Percentiles rank a stretch among this genome's conserved stretches.
Evolutionary conservation across 2,113 vertebrate species (phyloP).

Genomic region (Thalassoma bifasciatum): DNA sequence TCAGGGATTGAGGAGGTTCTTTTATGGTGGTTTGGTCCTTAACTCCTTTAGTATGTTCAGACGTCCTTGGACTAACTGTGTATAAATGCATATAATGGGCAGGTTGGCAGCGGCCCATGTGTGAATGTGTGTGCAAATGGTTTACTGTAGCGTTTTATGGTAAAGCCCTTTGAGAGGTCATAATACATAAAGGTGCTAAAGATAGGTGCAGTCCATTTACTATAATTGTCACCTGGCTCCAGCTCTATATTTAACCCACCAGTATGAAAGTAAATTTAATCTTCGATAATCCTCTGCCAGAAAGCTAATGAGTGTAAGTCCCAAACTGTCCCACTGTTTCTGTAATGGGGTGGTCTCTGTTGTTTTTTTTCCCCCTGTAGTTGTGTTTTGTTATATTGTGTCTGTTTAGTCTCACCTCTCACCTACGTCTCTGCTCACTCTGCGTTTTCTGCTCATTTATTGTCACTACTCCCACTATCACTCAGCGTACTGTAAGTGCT

Average conservation of each 20-base stretch:
- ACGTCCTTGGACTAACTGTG: neutral
- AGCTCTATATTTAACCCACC: neutral
- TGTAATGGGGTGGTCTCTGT: slow-evolving; percentile 24
- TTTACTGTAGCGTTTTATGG: neutral
- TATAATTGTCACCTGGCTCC: neutral
- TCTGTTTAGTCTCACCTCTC: slow-evolving; percentile 17
- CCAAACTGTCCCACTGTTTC: slow-evolving; percentile 15
- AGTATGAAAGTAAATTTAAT: neutral
- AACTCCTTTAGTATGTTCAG: neutral
- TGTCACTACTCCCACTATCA: slow-evolving; percentile 51
- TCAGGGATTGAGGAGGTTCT: neutral
- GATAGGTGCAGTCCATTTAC: neutral
- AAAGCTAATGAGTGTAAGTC: slow-evolving; percentile 19
- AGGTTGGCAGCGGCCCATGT: too few species aligned
- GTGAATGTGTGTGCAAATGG: neutral
- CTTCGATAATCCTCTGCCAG: neutral
- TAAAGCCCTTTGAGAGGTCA: neutral
- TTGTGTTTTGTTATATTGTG: neutral
- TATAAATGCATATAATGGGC: neutral
- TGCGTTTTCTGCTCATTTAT: slow-evolving; percentile 56
- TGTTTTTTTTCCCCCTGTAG: neutral
- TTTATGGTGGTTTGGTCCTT: neutral
- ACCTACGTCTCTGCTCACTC: slow-evolving; percentile 23
- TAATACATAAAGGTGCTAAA: neutral
- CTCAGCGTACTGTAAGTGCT: slow-evolving; percentile 51